Percentiles rank a stretch among this genome's conserved stretches.
phyloP scores from a whole-genome alignment of 2,888 invertebrate species.

The Perithous albicinctus region DNA sequence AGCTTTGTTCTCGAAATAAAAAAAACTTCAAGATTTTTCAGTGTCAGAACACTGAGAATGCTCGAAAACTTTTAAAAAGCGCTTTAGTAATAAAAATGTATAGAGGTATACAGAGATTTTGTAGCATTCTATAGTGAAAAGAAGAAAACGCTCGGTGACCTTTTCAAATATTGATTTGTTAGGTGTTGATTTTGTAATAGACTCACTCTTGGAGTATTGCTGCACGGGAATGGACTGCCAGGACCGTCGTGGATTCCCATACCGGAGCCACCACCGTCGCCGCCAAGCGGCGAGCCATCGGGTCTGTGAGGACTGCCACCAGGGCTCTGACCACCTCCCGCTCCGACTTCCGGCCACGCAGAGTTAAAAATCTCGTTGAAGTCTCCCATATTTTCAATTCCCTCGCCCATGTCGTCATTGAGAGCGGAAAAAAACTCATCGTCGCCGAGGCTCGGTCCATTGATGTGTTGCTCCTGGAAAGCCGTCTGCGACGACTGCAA shows the following conservation, averaged over 20 bases:
- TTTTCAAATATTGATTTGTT: background rate
- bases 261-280: conserved; percentile 83
- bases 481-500: conserved; percentile 89
- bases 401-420: conserved; percentile 88
- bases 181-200: background rate
- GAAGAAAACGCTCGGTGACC: background rate
- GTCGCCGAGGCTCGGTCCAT: conserved; percentile 89
- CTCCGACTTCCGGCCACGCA: conserved; percentile 88
- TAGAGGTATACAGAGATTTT: too few species aligned
- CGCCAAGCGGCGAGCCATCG: conserved; percentile 82
- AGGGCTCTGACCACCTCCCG: conserved; percentile 87
- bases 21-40: too few species aligned
- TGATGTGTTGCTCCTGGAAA: conserved; percentile 89
- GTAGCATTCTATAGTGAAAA: too few species aligned
- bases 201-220: conserved; percentile 85
- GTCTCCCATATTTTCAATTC: conserved; percentile 90
- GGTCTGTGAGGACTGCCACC: conserved; percentile 86
- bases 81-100: too few species aligned
- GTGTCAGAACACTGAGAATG: too few species aligned
- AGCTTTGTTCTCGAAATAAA: too few species aligned
- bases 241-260: conserved; percentile 84
- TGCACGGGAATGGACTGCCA: conserved; percentile 86
- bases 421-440: conserved; percentile 89
- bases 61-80: too few species aligned
- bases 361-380: conserved; percentile 91